Conservation (phyloP, 2,888 invertebrate genomes). For the Drosophila aldrichi region DNA sequence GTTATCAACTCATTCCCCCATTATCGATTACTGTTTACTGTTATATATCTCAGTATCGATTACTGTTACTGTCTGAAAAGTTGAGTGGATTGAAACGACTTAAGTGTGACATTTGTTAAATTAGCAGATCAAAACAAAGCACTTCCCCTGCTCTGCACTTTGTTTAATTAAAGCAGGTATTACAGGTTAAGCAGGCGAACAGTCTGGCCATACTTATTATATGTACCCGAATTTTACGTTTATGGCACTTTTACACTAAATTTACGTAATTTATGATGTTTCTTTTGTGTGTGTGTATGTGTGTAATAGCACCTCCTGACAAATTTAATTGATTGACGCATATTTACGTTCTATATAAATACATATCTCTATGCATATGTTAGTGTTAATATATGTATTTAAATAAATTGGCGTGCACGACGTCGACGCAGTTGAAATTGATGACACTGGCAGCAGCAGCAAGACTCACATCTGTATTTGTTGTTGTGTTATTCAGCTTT, state of each 20-base stretch:
- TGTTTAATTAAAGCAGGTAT: slow-evolving; percentile 15
- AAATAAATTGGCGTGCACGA: slow-evolving; percentile 48
- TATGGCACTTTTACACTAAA: slow-evolving; percentile 7
- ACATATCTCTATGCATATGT: slow-evolving; percentile 7
- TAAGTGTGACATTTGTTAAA: slow-evolving; percentile 11
- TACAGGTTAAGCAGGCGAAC: slow-evolving; percentile 13
- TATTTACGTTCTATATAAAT: slow-evolving; percentile 17
- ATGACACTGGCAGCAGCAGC: slow-evolving; percentile 7
- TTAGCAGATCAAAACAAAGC: not conserved
- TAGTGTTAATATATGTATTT: slow-evolving; percentile 54
- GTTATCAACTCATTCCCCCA: slow-evolving; percentile 40
- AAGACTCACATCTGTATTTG: slow-evolving; percentile 61
- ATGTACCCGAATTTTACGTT: slow-evolving; percentile 7
- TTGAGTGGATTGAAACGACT: slow-evolving; percentile 13
- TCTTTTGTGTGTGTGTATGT: slow-evolving; percentile 18
- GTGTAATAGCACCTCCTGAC: slow-evolving; percentile 28
- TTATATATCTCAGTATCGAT: slow-evolving; percentile 46
- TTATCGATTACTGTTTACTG: slow-evolving; percentile 50
- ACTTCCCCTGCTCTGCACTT: too few species aligned
- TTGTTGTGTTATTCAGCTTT: slow-evolving; percentile 16
- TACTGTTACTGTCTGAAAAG: slow-evolving; percentile 33
- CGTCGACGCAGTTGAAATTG: slow-evolving; percentile 22
- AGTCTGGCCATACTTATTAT: not conserved
- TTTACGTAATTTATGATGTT: slow-evolving; percentile 52
- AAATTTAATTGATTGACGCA: slow-evolving; percentile 56